A percentile compares a stretch with the other conserved stretches of the same genome.
These are phyloP conservation scores for Phasia obesa DNA, from an alignment of 2,888 invertebrate species.

Conservation along the genomic window DNA sequence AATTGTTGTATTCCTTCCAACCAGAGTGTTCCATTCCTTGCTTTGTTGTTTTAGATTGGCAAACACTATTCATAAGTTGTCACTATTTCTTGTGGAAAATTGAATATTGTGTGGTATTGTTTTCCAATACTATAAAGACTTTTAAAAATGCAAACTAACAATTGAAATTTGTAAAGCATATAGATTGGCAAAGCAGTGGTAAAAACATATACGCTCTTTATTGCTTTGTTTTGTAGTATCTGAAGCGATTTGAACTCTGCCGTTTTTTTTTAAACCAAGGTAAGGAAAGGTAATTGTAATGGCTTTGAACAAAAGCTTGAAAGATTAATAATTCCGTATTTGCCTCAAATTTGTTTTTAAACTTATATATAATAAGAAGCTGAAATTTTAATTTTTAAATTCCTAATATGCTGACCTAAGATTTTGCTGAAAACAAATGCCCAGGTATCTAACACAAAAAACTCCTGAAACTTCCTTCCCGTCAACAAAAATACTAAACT, in stretches of 20 bases:
- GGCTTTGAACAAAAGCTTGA: conserved; percentile 18
- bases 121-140: conserved; percentile 1
- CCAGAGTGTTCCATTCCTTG: no score
- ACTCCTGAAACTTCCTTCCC: conserved; percentile 6
- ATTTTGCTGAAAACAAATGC: not conserved
- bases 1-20: no score
- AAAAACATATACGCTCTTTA: not conserved
- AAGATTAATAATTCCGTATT: not conserved
- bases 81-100: no score
- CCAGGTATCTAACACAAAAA: not conserved
- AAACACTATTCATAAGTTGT: no score
- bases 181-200: not conserved
- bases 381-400: not conserved
- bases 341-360: not conserved
- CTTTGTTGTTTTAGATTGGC: no score
- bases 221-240: not conserved
- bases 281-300: conserved; percentile 1
- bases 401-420: not conserved
- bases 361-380: no score
- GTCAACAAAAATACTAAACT: conserved; percentile 15
- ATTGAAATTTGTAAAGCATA: not conserved
- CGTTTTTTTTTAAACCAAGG: not conserved
- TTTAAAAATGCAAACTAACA: conserved; percentile 3
- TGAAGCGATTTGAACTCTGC: not conserved
- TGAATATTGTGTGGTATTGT: conserved; percentile 9